Evolutionary conservation across 2,113 vertebrate genomes (phyloP).

Genomic region (Podarcis raffonei): DNA sequence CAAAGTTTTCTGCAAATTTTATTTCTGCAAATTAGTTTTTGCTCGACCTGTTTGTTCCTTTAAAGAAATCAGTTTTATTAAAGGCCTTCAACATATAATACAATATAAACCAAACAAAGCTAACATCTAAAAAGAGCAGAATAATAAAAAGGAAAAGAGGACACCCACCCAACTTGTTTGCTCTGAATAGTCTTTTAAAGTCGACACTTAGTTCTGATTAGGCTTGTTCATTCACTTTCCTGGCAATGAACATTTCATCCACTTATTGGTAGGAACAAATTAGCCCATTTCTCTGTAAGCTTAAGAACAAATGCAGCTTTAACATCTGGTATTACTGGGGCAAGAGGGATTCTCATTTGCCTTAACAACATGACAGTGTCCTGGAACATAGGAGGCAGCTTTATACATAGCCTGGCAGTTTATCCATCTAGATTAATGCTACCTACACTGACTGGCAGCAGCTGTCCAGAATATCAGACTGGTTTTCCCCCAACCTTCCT

Average conservation of each 20-base stretch:
- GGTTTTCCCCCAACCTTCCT: too few relatives aligned
- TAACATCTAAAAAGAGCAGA: too few relatives aligned
- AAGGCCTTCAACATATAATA: too few relatives aligned
- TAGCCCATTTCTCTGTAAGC: not conserved
- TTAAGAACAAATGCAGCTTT: not conserved
- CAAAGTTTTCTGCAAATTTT: not conserved
- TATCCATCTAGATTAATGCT: too few relatives aligned
- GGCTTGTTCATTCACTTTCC: not conserved
- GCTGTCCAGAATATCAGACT: too few relatives aligned
- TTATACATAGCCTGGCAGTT: too few relatives aligned
- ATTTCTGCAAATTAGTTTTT: not conserved
- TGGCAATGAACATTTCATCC: not conserved
- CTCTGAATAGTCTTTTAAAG: not conserved
- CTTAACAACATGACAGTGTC: not conserved
- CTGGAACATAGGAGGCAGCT: too few relatives aligned
- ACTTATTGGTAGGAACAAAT: not conserved
- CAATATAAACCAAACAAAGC: too few relatives aligned
- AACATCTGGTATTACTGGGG: not conserved
- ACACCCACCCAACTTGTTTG: not conserved
- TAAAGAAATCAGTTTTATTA: too few relatives aligned
- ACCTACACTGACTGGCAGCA: too few relatives aligned
- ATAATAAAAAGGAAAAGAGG: too few relatives aligned
- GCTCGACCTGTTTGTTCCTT: not conserved
- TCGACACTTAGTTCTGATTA: not conserved
- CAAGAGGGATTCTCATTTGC: too few relatives aligned